Evolutionary conservation across 1,140 invertebrate genomes (phyloP).

Genomic region (Mactra quadrangularis): DNA sequence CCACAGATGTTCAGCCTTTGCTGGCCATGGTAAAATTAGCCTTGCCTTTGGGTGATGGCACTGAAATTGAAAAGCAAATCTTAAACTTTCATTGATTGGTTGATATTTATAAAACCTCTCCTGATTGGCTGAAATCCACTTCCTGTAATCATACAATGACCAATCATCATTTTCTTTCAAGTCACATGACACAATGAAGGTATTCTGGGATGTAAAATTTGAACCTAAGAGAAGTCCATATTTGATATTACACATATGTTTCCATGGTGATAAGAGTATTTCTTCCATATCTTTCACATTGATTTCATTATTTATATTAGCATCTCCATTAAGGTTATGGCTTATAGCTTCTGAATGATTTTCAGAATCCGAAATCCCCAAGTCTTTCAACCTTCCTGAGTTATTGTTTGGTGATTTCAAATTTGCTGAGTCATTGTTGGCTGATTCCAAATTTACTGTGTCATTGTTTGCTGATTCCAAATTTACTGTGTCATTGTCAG

Average conservation of each 20-base stretch:
- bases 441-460: too few relatives aligned
- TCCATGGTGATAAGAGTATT: neutral
- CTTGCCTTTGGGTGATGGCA: constrained; percentile 2
- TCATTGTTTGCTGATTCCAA: too few relatives aligned
- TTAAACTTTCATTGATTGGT: neutral
- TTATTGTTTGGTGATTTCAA: too few relatives aligned
- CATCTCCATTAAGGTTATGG: neutral
- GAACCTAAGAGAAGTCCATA: constrained; percentile 30
- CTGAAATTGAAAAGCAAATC: constrained; percentile 43
- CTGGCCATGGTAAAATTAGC: constrained; percentile 62
- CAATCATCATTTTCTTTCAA: constrained; percentile 24
- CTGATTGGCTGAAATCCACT: constrained; percentile 54
- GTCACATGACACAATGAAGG: constrained; percentile 56
- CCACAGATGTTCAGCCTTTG: constrained; percentile 43
- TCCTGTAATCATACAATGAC: constrained; percentile 48
- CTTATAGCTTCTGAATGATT: too few relatives aligned
- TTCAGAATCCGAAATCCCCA: too few relatives aligned
- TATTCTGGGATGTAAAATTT: constrained; percentile 32
- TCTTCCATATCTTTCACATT: neutral
- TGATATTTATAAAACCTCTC: constrained; percentile 1
- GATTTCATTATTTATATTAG: neutral
- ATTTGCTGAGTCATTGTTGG: too few relatives aligned
- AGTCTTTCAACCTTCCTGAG: too few relatives aligned
- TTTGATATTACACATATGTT: constrained; percentile 14
- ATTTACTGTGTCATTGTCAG: too few relatives aligned